Evolutionary conservation across 64 coral and sea anemone species (phyloP), one percentile per base, ranked within the genome.

Genomic region (Dendronephthya gigantea): DNA sequence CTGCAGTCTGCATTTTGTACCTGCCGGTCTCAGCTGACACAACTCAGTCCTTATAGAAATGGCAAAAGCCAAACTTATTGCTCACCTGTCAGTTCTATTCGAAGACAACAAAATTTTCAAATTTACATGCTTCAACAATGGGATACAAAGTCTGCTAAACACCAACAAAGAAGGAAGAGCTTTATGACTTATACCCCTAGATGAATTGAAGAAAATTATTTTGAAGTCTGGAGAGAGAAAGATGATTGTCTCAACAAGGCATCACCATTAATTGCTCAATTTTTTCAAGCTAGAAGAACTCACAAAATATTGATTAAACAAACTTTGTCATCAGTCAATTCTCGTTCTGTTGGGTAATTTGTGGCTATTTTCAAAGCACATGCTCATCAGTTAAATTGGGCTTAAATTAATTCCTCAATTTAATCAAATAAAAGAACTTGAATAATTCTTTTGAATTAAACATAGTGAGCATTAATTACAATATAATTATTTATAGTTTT

Each of bases 171-270:
- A 51, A 11, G 52, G 31, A 31, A 30, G 39, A 84, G 25, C 36
- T 50, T 31, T 84, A 48, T 48, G 12, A 39, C 31, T n/a, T 84
- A 84, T 84, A 9, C 48, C 83, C 17, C 52, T 84, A 32, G 83
- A 84, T 84, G 52, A 47, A n/a, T 31, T 55, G 32, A 84, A 51
- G 83, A 84, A 84, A 52, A 50, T 84, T 34, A 84, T 84, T n/a
- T 51, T 84, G 52, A 84, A 84, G 83, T 47, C 83, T 85, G 83
- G 49, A 55, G 29, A 32, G 59, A 85, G 45, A 17, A 58, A 85
- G 59, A 85, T 56, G 34, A 85, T 85, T 58, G 83, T n/a, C n/a
- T 85, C 37, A 56, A 85, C 59, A 85, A 85, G 40, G 36, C 83
- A 49, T 59, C 83, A 85, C 83, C 49, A 52, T 56, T 85, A 85